Conservation (phyloP, 2,113 vertebrate genomes). For the Rhinopomastus cyanomelas region DNA sequence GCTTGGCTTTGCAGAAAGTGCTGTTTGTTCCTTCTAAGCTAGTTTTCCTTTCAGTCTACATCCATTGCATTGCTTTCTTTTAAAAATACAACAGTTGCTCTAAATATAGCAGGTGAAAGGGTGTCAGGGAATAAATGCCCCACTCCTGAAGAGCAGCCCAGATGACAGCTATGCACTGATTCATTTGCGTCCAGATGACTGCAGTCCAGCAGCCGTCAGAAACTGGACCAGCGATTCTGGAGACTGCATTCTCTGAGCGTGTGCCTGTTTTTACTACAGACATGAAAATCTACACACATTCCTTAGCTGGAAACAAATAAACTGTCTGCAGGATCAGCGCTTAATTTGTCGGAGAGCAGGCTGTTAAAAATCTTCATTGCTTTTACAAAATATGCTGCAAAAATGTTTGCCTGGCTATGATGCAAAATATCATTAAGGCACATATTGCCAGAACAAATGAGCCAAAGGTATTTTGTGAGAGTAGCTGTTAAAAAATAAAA, state of each 20-base stretch:
- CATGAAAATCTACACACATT: background rate
- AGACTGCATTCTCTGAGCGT: background rate
- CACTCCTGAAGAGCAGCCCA: background rate
- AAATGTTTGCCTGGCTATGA: background rate
- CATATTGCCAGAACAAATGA: constrained; percentile 40
- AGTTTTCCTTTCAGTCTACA: background rate
- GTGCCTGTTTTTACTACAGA: background rate
- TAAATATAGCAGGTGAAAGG: background rate
- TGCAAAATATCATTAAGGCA: background rate
- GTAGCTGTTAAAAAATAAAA: constrained; percentile 24
- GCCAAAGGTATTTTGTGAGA: constrained; percentile 38
- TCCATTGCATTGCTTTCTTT: background rate
- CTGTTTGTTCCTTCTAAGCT: background rate
- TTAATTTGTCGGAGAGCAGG: constrained; percentile 31
- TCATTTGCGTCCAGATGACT: background rate
- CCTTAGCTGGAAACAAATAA: constrained; percentile 12
- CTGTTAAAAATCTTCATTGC: constrained; percentile 1
- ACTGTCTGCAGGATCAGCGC: background rate
- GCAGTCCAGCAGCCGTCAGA: background rate
- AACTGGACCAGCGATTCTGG: background rate
- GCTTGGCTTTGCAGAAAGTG: background rate
- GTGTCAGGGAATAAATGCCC: background rate
- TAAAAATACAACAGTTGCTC: background rate
- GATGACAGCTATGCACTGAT: background rate
- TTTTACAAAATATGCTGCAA: background rate